Percentiles rank a stretch among this genome's conserved stretches.
Conservation (phyloP, 2,797 vertebrate species). For the Natrix natrix region DNA sequence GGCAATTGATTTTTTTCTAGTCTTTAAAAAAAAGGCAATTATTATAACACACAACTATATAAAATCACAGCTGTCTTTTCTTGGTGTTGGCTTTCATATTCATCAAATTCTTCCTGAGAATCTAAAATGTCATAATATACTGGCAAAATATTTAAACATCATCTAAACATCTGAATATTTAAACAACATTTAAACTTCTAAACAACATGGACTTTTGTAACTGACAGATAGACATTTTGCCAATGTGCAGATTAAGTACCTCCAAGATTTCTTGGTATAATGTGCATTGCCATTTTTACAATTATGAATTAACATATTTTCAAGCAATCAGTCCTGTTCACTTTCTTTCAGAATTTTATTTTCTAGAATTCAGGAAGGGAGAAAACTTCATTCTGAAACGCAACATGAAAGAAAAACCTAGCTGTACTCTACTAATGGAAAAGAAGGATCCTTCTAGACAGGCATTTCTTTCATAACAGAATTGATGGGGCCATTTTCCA, state of each 20-base stretch:
- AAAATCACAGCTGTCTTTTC: background rate
- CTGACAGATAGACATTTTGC: background rate
- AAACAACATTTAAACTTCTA: background rate
- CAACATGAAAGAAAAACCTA: background rate
- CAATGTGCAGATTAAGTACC: background rate
- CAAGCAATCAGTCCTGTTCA: background rate
- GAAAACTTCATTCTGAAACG: background rate
- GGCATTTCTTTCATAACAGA: background rate
- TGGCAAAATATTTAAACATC: background rate
- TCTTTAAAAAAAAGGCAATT: background rate
- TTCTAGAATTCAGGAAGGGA: background rate
- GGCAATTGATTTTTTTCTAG: background rate
- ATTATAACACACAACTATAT: background rate
- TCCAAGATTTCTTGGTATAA: background rate
- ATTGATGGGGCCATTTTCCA: too few relatives aligned
- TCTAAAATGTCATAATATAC: background rate
- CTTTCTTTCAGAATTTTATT: background rate
- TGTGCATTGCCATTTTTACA: background rate
- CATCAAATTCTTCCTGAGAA: background rate
- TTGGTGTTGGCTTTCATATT: background rate
- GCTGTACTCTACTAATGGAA: background rate
- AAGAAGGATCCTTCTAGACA: background rate
- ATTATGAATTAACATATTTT: background rate
- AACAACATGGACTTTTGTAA: background rate
- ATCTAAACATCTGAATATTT: too few relatives aligned